Evolutionary conservation across 2,113 vertebrate species (phyloP), one percentile per base, ranked within the genome.

Genomic region (Rynchops niger): DNA sequence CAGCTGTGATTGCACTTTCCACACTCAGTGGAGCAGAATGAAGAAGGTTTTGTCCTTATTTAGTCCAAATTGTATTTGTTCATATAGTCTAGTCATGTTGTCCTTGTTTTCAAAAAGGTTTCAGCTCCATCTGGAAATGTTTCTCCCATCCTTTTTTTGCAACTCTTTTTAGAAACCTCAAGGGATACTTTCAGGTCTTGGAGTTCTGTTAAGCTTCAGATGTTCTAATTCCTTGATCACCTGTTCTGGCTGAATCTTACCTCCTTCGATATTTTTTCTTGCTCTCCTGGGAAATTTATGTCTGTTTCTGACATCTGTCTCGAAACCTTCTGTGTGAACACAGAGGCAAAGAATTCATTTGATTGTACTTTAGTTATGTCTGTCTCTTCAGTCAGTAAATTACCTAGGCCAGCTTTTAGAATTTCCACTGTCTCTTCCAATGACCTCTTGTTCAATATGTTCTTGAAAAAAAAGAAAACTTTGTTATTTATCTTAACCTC

Each of bases 361-460:
- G 95, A 97, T 69, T 97, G 74, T 97, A 78, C 95, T 98, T 98
- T 97, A 97, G 94, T 88, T 88, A 92, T 73, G 83, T 81, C 95
- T 96, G 85, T 91, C 82, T 98, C 96, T 97, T 90, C 93, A 94
- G 95, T 96, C 96, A 95, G 93, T 92, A 97, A 98, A 98, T 98
- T 97, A 96, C 77, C 74, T 77, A 90, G 97, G 34, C 76, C 74
- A 40, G 87, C 66, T 97, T 67, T 97, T 94, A 97, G 94, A 97
- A 98, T 97, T 96, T 95, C 78, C 36, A 79, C 78, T 92, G 30
- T 96, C 67, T 97, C 93, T 97, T 93, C 82, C 76, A 93, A 40
- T 95, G 95, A 98, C 96, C 96, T 98, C 95, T 95, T 89, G 52
- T 96, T 97, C 92, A 72, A 86, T 72, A 58, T 29, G 38, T 86